Percentiles rank a stretch among this genome's conserved stretches.
phyloP scores from a whole-genome alignment of 2,888 invertebrate species.

The Pilophorus perplexus region DNA sequence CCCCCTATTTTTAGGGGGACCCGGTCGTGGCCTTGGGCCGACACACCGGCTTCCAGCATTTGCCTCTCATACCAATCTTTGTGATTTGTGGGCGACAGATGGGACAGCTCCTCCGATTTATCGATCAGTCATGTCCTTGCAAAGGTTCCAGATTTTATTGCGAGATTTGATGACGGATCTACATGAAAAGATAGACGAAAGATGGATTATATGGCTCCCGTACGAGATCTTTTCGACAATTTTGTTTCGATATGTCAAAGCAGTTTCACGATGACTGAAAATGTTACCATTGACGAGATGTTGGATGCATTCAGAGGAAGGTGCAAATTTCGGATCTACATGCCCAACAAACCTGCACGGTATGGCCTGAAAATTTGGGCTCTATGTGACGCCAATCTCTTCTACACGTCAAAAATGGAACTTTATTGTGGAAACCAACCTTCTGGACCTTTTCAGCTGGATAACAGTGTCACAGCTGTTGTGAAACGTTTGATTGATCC shows the following conservation, averaged over 20 bases:
- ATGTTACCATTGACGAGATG: slow-evolving; percentile 49
- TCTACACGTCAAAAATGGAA: slow-evolving; percentile 45
- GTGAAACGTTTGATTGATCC: slow-evolving; percentile 43
- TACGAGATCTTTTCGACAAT: neutral
- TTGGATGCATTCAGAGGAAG: slow-evolving; percentile 48
- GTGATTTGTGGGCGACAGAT: slow-evolving; percentile 11
- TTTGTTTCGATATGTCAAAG: too few relatives aligned
- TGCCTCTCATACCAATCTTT: neutral
- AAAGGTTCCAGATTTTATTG: slow-evolving; percentile 1
- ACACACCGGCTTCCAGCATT: too few relatives aligned
- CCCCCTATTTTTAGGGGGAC: too few relatives aligned
- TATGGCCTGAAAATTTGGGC: slow-evolving; percentile 50
- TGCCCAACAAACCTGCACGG: slow-evolving; percentile 50
- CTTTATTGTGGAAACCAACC: slow-evolving; percentile 43
- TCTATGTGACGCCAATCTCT: slow-evolving; percentile 42
- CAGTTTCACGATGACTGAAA: slow-evolving; percentile 43
- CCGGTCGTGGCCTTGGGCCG: too few relatives aligned
- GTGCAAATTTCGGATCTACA: slow-evolving; percentile 49
- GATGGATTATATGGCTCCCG: neutral
- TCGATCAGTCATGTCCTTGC: neutral
- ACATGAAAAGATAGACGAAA: neutral
- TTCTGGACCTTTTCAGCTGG: slow-evolving; percentile 39
- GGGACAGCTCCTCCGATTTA: slow-evolving; percentile 4
- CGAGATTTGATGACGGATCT: neutral
- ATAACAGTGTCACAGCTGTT: slow-evolving; percentile 38